Conservation (phyloP, 2,888 invertebrate genomes). For the Elgonia sp. region DNA sequence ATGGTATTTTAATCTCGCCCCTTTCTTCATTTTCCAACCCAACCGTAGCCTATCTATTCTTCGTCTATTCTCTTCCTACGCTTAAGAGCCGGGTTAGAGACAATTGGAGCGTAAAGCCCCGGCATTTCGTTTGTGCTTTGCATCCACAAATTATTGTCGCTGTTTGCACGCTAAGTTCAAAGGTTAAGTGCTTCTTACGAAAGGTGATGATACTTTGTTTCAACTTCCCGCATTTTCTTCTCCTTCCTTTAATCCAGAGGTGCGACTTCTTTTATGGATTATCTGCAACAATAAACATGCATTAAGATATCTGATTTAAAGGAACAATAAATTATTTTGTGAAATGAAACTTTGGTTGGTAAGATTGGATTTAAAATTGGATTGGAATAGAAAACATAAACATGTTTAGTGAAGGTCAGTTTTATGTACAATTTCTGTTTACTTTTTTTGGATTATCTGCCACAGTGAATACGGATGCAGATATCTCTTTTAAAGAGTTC, state of each 20-base stretch:
- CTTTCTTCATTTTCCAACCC: constrained; percentile 74
- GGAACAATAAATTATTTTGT: no score
- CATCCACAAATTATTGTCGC: constrained; percentile 67
- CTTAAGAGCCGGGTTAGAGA: constrained; percentile 71
- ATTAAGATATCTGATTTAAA: no score
- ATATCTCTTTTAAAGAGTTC: no score
- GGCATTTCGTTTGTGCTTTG: constrained; percentile 70
- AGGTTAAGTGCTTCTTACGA: constrained; percentile 52
- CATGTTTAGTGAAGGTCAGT: no score
- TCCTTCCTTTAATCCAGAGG: neutral
- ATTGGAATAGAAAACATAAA: no score
- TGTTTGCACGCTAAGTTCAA: constrained; percentile 60
- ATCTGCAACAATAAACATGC: no score
- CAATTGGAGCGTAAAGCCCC: constrained; percentile 80
- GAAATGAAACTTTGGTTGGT: no score
- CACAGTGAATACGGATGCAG: no score
- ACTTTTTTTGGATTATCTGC: no score
- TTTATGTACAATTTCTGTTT: no score
- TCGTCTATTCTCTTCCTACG: constrained; percentile 45
- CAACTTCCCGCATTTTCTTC: constrained; percentile 6
- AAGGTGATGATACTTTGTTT: constrained; percentile 45
- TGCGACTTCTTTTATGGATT: neutral
- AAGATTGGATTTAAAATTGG: no score
- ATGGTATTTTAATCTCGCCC: constrained; percentile 79
- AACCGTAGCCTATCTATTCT: constrained; percentile 73